Conservation (phyloP, 2,113 vertebrate species). For the Gadus chalcogrammus region DNA sequence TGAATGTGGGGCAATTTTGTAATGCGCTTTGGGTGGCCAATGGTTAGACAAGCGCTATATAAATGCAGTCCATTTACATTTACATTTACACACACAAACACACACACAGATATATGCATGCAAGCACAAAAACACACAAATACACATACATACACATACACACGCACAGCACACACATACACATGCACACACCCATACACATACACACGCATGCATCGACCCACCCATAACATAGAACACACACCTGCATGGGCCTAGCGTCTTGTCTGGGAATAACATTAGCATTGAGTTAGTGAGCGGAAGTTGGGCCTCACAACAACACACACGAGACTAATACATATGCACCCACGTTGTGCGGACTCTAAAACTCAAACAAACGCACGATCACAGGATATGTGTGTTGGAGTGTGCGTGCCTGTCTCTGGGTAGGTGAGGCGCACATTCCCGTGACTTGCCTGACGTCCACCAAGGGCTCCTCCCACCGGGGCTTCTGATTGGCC, state of each 20-base stretch:
- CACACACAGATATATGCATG: neutral
- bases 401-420: conserved; percentile 28
- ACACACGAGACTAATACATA: too few species aligned
- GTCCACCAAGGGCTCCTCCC: conserved; percentile 52
- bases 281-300: too few species aligned
- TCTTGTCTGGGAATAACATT: too few species aligned
- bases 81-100: neutral
- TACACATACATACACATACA: too few species aligned
- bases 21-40: too few species aligned
- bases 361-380: conserved; percentile 3
- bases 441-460: conserved; percentile 69
- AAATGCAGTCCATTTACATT: too few species aligned
- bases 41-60: too few species aligned
- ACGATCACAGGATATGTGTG: neutral
- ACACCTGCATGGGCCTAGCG: too few species aligned
- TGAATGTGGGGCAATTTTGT: too few species aligned
- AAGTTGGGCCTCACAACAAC: too few species aligned
- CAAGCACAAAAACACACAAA: neutral
- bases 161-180: conserved; percentile 1
- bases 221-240: neutral
- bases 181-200: conserved; percentile 19
- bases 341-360: neutral
- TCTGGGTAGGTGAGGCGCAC: conserved; percentile 65
- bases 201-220: neutral
- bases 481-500: conserved; percentile 52